Percentiles rank a stretch among this genome's conserved stretches.
Evolutionary conservation across 2,797 vertebrate species (phyloP).

Genomic region (Tokudaia muenninki): DNA sequence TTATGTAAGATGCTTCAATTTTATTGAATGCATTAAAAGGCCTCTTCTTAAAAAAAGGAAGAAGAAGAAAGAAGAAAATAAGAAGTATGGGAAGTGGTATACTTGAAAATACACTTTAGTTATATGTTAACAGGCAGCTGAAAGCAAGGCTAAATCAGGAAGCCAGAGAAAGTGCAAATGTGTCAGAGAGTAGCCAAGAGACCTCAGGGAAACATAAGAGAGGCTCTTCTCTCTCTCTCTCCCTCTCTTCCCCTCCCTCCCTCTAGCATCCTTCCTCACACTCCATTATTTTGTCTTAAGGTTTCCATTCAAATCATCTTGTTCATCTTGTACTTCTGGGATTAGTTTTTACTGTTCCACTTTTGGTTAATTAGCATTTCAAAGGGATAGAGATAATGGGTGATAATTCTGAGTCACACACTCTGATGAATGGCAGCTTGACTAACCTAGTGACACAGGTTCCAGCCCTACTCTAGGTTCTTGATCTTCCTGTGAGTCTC

Average conservation of each 20-base stretch:
- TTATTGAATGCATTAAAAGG: not conserved
- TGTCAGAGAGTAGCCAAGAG: not conserved
- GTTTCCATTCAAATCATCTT: conserved; percentile 57
- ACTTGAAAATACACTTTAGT: conserved; percentile 30
- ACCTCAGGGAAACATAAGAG: not conserved
- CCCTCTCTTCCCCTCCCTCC: not conserved
- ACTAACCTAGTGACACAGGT: conserved; percentile 63
- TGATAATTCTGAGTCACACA: conserved; percentile 53
- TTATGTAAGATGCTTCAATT: not conserved
- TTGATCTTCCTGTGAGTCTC: not conserved
- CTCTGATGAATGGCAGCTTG: conserved; percentile 27
- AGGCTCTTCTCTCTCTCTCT: not conserved
- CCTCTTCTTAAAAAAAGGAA: not conserved
- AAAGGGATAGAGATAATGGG: conserved; percentile 50
- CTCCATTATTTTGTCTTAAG: conserved; percentile 26
- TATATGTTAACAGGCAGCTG: conserved; percentile 22
- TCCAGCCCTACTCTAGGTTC: not conserved
- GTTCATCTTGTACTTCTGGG: not conserved
- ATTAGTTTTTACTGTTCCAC: conserved; percentile 58
- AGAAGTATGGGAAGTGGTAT: not conserved
- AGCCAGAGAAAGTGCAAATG: conserved; percentile 18
- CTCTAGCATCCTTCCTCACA: not conserved
- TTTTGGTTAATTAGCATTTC: conserved; percentile 68
- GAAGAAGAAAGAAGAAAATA: not conserved
- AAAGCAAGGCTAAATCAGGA: conserved; percentile 43